Base-by-base conservation (phyloP, 2,797 vertebrate species). In the Bovichtus diacanthus region DNA sequence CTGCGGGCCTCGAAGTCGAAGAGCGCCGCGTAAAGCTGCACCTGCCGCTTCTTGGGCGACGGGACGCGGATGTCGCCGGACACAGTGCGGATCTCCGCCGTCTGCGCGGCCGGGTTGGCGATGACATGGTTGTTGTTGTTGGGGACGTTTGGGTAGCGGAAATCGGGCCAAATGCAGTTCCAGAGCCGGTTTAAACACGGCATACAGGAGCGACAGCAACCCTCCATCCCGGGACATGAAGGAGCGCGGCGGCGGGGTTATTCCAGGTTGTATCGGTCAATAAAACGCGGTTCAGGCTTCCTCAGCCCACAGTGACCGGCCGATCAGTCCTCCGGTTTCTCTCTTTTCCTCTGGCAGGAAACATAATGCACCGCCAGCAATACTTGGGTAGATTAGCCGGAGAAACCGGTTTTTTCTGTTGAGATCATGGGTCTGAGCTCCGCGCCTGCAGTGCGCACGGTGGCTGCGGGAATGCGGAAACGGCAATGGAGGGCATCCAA, bases 1-100 rank as follows among this genome's bases (percentile, higher is more conserved):
- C 95, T 95, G 15, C 95, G 93, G 80, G 97, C 97, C 44, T 93
- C 93, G 90, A 97, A 98, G 89, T 97, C 95, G 63, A 93, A 95
- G 15, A 97, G 94, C 41, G 93, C 97, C 47, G 93, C 94, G 87
- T 96, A 96, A n/a, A 96, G 89, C 92, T 95, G 95, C 80, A 87
- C 85, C 23, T 87, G 82, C 47, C 88, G 93, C 90, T 87, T 92
- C 88, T 86, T 91, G n/a, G 85, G 91, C 69, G 59, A 77, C n/a
- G 93, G 93, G 31, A 86, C 81, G 43, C 81, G 91, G 69, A 96
- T 56, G 54, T 93, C 90, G 1, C 92, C 95, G 47, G 95, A 95
- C 56, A 96, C 84, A 27, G 95, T 96, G 70, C 46, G 91, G 67
- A 89, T 95, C 87, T 90, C 95, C 38, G 85, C 76, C n/a, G 82